Evolutionary conservation across 2,797 vertebrate genomes (phyloP).

Genomic region (Thunnus albacares): DNA sequence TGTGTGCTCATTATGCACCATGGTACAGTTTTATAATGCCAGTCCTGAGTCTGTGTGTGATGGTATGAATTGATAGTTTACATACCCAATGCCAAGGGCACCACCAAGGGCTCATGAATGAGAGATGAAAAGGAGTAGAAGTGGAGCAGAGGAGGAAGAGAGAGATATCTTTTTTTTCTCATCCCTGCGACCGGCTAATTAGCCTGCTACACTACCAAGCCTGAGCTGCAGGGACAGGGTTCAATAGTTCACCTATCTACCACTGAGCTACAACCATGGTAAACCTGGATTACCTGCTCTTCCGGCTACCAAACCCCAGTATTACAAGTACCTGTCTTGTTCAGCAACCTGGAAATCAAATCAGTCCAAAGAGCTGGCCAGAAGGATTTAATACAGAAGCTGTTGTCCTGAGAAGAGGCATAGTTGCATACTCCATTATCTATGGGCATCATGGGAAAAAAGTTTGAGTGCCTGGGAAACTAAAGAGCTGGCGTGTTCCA

Average conservation of each 20-base stretch:
- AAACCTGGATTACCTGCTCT: conserved; percentile 80
- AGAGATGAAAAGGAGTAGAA: conserved; percentile 81
- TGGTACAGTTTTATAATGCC: conserved; percentile 70
- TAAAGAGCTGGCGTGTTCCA: conserved; percentile 5
- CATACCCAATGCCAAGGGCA: conserved; percentile 83
- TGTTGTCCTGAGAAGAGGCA: conserved; percentile 40
- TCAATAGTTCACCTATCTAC: conserved; percentile 81
- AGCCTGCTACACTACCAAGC: conserved; percentile 67
- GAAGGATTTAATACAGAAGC: conserved; percentile 43
- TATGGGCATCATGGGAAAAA: not conserved
- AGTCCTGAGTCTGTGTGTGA: conserved; percentile 66
- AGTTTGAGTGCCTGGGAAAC: conserved; percentile 25
- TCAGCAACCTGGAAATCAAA: conserved; percentile 68
- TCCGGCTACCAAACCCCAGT: conserved; percentile 65
- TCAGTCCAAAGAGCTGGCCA: conserved; percentile 58
- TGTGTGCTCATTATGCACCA: conserved; percentile 71
- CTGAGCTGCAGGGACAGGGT: conserved; percentile 77
- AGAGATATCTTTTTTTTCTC: conserved; percentile 48
- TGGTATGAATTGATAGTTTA: conserved; percentile 81
- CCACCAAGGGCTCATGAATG: conserved; percentile 84
- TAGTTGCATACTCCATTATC: not conserved
- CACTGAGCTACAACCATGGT: conserved; percentile 75
- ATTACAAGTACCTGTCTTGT: conserved; percentile 75
- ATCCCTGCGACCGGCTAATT: conserved; percentile 79
- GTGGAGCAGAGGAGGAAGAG: conserved; percentile 66